These are phyloP conservation scores for Acleris sparsana DNA, from an alignment of 2,888 invertebrate genomes.

Conservation along the genomic window DNA sequence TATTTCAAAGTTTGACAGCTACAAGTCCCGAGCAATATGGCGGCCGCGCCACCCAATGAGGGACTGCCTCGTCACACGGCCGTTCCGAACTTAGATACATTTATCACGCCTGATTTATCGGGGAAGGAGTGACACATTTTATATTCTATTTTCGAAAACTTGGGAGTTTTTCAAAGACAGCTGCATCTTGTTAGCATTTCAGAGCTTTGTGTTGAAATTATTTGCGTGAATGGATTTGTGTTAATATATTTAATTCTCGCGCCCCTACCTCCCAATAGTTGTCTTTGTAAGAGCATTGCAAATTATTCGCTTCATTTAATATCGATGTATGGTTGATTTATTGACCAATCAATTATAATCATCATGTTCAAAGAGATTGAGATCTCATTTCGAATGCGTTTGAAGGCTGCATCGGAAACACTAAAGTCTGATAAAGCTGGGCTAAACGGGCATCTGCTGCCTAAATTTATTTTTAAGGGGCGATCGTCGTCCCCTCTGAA, in stretches of 20 bases:
- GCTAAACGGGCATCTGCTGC: slow-evolving; percentile 44
- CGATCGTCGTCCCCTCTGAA: slow-evolving; percentile 57
- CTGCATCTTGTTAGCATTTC: slow-evolving; percentile 81
- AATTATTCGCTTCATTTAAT: slow-evolving; percentile 66
- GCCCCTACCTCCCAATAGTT: slow-evolving; percentile 53
- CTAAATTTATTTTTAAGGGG: slow-evolving; percentile 76
- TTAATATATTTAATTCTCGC: slow-evolving; percentile 58
- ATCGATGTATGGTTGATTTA: slow-evolving; percentile 70
- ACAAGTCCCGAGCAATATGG: slow-evolving; percentile 82
- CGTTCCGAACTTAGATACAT: slow-evolving; percentile 74
- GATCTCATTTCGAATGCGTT: slow-evolving; percentile 48
- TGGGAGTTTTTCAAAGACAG: slow-evolving; percentile 81
- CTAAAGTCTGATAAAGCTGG: slow-evolving; percentile 39
- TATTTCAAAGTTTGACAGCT: slow-evolving; percentile 83
- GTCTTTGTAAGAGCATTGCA: slow-evolving; percentile 64
- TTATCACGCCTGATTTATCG: slow-evolving; percentile 81
- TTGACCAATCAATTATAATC: slow-evolving; percentile 60
- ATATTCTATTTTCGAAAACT: slow-evolving; percentile 82
- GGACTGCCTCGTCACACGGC: slow-evolving; percentile 76
- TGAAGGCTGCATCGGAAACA: slow-evolving; percentile 35
- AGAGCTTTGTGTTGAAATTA: slow-evolving; percentile 77
- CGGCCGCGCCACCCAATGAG: slow-evolving; percentile 82
- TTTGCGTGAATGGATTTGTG: slow-evolving; percentile 70
- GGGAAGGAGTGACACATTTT: slow-evolving; percentile 82
- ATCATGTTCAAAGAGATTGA: slow-evolving; percentile 58